These are phyloP conservation scores for Ammodramus savannarum DNA, from an alignment of 2,113 vertebrate species.

Conservation along the genomic window DNA sequence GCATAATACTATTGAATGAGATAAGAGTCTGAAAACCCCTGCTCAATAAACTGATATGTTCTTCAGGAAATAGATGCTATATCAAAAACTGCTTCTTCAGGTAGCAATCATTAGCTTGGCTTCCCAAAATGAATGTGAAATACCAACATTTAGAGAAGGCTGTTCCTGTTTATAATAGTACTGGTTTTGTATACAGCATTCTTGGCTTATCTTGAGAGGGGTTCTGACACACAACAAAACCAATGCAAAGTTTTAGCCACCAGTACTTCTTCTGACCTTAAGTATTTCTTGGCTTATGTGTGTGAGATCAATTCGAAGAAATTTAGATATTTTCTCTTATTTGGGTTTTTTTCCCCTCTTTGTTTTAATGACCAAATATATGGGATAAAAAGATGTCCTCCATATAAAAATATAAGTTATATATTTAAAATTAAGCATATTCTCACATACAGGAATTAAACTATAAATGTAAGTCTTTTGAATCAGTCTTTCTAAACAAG, in stretches of 20 bases:
- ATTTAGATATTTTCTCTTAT: not conserved
- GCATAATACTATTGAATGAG: conserved; percentile 7
- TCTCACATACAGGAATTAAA: not conserved
- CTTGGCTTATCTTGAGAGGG: not conserved
- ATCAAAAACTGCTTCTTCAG: conserved; percentile 50
- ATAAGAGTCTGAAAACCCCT: not conserved
- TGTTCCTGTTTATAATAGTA: not conserved
- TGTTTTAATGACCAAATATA: not conserved
- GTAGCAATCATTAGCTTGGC: conserved; percentile 7
- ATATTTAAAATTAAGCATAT: not conserved
- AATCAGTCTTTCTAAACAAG: not conserved
- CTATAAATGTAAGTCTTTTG: not conserved
- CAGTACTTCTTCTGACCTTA: not conserved
- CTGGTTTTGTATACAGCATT: not conserved
- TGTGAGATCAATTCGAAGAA: not conserved
- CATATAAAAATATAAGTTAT: not conserved
- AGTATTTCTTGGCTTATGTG: not conserved
- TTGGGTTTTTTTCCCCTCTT: not conserved
- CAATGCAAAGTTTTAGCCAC: not conserved
- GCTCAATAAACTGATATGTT: conserved; percentile 44
- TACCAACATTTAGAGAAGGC: not conserved
- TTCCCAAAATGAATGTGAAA: conserved; percentile 22
- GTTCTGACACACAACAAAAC: not conserved
- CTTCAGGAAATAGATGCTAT: conserved; percentile 55
- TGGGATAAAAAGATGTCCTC: not conserved